Percentiles rank a stretch among this genome's conserved stretches.
These are phyloP conservation scores for Acipenser oxyrinchus DNA, from an alignment of 2,797 vertebrate species.

Conservation along the genomic window DNA sequence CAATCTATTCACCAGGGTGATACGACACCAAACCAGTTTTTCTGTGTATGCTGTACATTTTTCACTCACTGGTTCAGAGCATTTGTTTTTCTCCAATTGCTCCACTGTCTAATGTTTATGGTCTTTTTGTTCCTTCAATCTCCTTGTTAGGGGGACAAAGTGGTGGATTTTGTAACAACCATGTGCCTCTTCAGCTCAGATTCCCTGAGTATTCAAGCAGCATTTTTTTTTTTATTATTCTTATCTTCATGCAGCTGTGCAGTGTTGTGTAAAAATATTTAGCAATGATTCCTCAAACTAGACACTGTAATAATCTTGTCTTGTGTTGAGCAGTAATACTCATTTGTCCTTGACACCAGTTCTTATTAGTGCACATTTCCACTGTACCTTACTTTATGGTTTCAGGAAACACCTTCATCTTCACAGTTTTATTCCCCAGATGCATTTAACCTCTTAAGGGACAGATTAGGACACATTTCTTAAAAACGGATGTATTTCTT, in stretches of 20 bases:
- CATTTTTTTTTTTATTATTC: not conserved
- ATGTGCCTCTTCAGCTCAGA: slow-evolving; percentile 3
- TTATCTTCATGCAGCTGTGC: not conserved
- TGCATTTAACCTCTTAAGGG: slow-evolving; percentile 6
- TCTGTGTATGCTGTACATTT: slow-evolving; percentile 5
- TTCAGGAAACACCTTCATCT: slow-evolving; percentile 9
- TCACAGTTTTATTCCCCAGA: slow-evolving; percentile 5
- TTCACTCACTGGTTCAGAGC: slow-evolving; percentile 13
- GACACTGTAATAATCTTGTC: slow-evolving; percentile 15
- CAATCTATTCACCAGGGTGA: slow-evolving; percentile 1
- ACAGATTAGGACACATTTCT: slow-evolving; percentile 7
- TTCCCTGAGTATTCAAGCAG: slow-evolving; percentile 1
- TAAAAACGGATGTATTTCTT: slow-evolving; percentile 8
- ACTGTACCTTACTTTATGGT: slow-evolving; percentile 7
- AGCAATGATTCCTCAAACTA: slow-evolving; percentile 8
- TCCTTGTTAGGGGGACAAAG: not conserved
- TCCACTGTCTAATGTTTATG: not conserved
- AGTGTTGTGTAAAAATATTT: slow-evolving; percentile 11
- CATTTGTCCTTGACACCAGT: slow-evolving; percentile 17
- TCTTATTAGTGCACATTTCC: slow-evolving; percentile 11
- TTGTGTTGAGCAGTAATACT: slow-evolving; percentile 16
- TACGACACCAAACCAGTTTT: not conserved
- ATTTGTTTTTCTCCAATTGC: slow-evolving; percentile 7
- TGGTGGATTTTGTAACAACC: not conserved
- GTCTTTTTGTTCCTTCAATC: slow-evolving; percentile 8